These are phyloP conservation scores for Catagonus wagneri DNA, from an alignment of 2,113 vertebrate genomes.

Conservation along the genomic window DNA sequence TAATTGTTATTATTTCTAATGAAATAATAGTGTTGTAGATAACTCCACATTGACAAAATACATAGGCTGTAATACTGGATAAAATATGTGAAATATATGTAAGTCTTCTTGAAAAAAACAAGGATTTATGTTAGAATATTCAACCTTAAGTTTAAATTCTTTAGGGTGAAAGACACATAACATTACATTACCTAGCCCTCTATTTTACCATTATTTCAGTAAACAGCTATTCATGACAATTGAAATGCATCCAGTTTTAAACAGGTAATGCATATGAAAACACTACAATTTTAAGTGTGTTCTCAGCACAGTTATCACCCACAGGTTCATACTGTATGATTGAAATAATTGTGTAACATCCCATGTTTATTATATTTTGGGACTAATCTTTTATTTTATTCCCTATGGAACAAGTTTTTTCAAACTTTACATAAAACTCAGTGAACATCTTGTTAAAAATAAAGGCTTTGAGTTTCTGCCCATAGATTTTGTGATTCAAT, in stretches of 20 bases:
- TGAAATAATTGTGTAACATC: background rate
- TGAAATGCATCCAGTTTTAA: background rate
- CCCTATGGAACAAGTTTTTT: background rate
- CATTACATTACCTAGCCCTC: background rate
- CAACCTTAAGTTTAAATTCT: background rate
- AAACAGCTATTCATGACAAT: background rate
- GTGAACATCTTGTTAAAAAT: background rate
- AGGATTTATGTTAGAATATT: conserved; percentile 55
- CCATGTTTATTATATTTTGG: background rate
- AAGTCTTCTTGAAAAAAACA: conserved; percentile 43
- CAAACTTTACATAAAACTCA: background rate
- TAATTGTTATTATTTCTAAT: conserved; percentile 65
- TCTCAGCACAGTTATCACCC: background rate
- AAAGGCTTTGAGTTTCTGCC: background rate
- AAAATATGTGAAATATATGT: conserved; percentile 27
- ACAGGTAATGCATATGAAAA: background rate
- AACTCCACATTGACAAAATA: conserved; percentile 65
- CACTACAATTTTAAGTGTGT: background rate
- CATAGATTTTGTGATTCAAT: conserved; percentile 12
- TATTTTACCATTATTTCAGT: background rate
- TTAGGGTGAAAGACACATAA: conserved; percentile 24
- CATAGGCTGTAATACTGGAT: background rate
- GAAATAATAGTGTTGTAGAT: conserved; percentile 60
- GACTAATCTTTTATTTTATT: background rate
- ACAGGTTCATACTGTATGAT: background rate